These are phyloP conservation scores for Trachymyrmex cornetzi DNA, from an alignment of 1,140 invertebrate species.

Conservation along the genomic window DNA sequence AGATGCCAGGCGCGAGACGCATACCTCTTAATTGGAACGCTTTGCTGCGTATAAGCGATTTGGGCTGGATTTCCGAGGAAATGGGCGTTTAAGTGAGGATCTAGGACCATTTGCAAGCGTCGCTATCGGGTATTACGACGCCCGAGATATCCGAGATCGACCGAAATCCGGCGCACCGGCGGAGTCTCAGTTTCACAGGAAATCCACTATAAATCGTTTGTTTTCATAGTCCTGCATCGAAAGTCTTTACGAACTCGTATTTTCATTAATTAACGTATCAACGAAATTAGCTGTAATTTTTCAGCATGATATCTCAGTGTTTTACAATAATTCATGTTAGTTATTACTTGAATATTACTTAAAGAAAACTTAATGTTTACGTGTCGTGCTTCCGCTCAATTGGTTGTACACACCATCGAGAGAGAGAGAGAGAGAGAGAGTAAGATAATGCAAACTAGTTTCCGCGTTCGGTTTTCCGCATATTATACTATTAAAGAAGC, in stretches of 20 bases:
- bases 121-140: conserved; percentile 60
- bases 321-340: background rate
- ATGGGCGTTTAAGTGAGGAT: conserved; percentile 84
- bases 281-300: background rate
- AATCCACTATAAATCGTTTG: background rate
- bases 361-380: background rate
- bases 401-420: background rate
- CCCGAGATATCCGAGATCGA: conserved; percentile 40
- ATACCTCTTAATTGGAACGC: conserved; percentile 87
- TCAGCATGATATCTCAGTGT: background rate
- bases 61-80: conserved; percentile 85
- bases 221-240: background rate
- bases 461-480: background rate
- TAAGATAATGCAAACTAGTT: background rate
- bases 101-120: conserved; percentile 82
- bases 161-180: background rate
- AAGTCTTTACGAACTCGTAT: background rate
- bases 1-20: conserved; percentile 84
- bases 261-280: background rate
- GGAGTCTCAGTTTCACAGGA: background rate
- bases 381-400: background rate
- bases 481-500: background rate
- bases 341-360: background rate
- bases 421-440: too few species aligned
- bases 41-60: conserved; percentile 85